Percentiles rank a stretch among this genome's conserved stretches.
phyloP scores from a whole-genome alignment of 2,888 invertebrate genomes.

The Tenthredo scrophulariae region DNA sequence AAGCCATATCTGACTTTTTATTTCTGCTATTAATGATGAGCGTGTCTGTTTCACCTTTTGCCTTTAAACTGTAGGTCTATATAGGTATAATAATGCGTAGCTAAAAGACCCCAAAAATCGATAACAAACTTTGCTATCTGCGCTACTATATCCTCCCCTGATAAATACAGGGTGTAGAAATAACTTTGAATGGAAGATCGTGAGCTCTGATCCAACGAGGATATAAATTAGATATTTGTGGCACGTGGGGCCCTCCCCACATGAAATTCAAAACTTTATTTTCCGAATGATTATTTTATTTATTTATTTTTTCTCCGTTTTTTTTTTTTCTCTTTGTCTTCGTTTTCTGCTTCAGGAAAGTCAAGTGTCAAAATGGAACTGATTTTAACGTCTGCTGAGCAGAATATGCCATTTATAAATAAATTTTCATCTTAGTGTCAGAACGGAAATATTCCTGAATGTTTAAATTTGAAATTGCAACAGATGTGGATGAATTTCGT shows the following conservation, averaged over 20 bases:
- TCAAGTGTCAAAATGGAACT: too few species aligned
- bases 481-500: too few species aligned
- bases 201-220: neutral
- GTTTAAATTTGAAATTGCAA: neutral
- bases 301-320: neutral
- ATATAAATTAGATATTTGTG: conserved; percentile 6
- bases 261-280: neutral
- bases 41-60: neutral
- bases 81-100: neutral
- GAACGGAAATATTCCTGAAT: neutral
- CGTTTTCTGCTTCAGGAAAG: neutral
- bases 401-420: too few species aligned
- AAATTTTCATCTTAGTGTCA: too few species aligned
- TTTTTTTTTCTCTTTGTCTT: neutral
- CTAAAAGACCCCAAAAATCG: conserved; percentile 17
- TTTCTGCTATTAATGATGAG: neutral
- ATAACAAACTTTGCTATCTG: conserved; percentile 18
- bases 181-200: conserved; percentile 22
- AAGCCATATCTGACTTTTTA: neutral
- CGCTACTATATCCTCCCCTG: neutral
- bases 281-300: neutral
- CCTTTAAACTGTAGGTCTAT: neutral
- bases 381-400: too few species aligned
- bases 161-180: conserved; percentile 25
- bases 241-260: neutral